Conservation (phyloP, 2,113 vertebrate genomes). For the Boulengeromyrus knoepffleri region DNA sequence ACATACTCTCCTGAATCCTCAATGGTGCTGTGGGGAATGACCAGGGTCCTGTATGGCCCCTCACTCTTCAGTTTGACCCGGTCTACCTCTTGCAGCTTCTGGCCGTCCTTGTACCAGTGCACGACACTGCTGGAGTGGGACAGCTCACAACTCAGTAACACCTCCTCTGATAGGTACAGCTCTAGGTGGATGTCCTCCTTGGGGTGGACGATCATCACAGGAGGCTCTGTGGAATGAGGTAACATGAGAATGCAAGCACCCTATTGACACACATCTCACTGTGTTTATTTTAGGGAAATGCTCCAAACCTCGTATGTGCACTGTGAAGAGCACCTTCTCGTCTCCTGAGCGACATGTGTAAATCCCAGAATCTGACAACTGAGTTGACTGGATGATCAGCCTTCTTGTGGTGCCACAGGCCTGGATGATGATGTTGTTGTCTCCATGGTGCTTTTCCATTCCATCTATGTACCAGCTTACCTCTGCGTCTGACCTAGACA, state of each 20-base stretch:
- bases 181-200: slow-evolving; percentile 59
- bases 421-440: slow-evolving; percentile 56
- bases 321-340: slow-evolving; percentile 49
- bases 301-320: slow-evolving; percentile 56
- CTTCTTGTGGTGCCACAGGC: slow-evolving; percentile 54
- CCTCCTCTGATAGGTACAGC: slow-evolving; percentile 53
- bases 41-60: slow-evolving; percentile 59
- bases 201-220: slow-evolving; percentile 70
- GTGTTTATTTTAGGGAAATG: neutral
- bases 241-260: neutral
- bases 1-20: slow-evolving; percentile 75
- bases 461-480: slow-evolving; percentile 61
- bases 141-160: slow-evolving; percentile 75
- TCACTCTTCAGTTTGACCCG: slow-evolving; percentile 57
- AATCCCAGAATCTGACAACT: slow-evolving; percentile 49
- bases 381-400: slow-evolving; percentile 60
- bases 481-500: slow-evolving; percentile 50
- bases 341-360: slow-evolving; percentile 58
- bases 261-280: too few relatives aligned
- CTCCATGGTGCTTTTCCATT: slow-evolving; percentile 40
- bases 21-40: slow-evolving; percentile 49
- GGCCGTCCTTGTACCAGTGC: slow-evolving; percentile 75
- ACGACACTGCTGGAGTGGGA: slow-evolving; percentile 54
- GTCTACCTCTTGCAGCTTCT: slow-evolving; percentile 54
- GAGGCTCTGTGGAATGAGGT: slow-evolving; percentile 59